These are phyloP conservation scores for Helicoverpa zea DNA, from an alignment of 1,140 invertebrate genomes.

Conservation along the genomic window DNA sequence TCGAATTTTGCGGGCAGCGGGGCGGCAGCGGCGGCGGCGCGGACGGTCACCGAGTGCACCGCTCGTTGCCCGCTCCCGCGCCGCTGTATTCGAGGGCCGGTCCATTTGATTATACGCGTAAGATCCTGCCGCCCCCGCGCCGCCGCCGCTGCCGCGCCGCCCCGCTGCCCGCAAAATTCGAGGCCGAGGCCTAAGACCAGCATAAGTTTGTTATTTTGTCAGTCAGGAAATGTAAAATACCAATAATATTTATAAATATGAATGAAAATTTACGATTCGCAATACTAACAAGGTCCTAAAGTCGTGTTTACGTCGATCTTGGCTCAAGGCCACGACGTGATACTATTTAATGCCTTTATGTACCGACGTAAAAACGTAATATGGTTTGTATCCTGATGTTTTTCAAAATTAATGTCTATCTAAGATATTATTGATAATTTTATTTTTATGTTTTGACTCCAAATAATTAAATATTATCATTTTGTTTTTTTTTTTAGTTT, in stretches of 20 bases:
- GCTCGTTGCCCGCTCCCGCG: too few species aligned
- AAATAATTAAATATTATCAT: too few species aligned
- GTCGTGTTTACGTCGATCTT: slow-evolving; percentile 55
- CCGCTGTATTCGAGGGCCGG: too few species aligned
- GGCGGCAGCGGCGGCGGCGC: too few species aligned
- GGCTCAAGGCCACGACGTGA: slow-evolving; percentile 80
- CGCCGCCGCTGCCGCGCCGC: too few species aligned
- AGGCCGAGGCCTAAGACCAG: too few species aligned
- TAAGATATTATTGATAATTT: background rate
- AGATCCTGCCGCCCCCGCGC: too few species aligned
- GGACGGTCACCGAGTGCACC: too few species aligned
- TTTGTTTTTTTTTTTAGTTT: too few species aligned
- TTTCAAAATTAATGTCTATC: background rate
- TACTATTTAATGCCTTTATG: slow-evolving; percentile 56
- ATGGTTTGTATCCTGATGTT: background rate
- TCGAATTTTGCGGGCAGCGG: too few species aligned
- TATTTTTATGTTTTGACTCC: background rate
- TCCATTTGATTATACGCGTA: too few species aligned
- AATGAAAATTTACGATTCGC: slow-evolving; percentile 37
- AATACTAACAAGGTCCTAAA: slow-evolving; percentile 35
- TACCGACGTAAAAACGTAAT: slow-evolving; percentile 10
- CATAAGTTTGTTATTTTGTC: background rate
- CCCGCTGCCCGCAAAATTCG: too few species aligned
- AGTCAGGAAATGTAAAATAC: background rate
- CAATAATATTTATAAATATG: slow-evolving; percentile 9